Percentiles rank a stretch among this genome's conserved stretches.
phyloP scores from a whole-genome alignment of 2,113 vertebrate genomes.

The Guaruba guarouba region DNA sequence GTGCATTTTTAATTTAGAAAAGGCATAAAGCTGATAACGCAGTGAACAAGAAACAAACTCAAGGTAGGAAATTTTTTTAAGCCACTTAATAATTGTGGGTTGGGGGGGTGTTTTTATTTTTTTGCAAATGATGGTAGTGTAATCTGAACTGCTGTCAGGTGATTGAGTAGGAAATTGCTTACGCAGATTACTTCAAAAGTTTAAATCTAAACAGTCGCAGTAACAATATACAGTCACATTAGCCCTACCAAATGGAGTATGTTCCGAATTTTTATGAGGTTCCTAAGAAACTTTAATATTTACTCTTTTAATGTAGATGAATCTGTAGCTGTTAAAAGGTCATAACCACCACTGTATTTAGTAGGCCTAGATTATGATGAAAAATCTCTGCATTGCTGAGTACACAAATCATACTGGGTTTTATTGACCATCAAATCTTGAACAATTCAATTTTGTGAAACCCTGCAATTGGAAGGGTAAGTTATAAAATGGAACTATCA shows the following conservation, averaged over 20 bases:
- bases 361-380: neutral
- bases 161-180: neutral
- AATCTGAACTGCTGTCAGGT: neutral
- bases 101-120: neutral
- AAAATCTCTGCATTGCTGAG: neutral
- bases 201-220: neutral
- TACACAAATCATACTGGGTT: neutral
- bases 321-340: neutral
- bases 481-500: neutral
- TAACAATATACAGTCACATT: neutral
- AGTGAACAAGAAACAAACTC: constrained; percentile 96
- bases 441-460: neutral
- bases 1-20: constrained; percentile 82
- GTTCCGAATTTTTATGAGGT: neutral
- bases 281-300: neutral
- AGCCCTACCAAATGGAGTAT: neutral
- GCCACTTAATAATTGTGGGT: neutral
- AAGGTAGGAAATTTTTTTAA: constrained; percentile 80
- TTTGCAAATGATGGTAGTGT: neutral
- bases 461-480: neutral
- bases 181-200: neutral
- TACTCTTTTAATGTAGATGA: neutral
- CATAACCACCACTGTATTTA: neutral
- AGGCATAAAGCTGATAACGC: constrained; percentile 93
- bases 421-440: neutral